These are phyloP conservation scores for Nymphalis c-album DNA, from an alignment of 2,888 invertebrate genomes.

Conservation along the genomic window DNA sequence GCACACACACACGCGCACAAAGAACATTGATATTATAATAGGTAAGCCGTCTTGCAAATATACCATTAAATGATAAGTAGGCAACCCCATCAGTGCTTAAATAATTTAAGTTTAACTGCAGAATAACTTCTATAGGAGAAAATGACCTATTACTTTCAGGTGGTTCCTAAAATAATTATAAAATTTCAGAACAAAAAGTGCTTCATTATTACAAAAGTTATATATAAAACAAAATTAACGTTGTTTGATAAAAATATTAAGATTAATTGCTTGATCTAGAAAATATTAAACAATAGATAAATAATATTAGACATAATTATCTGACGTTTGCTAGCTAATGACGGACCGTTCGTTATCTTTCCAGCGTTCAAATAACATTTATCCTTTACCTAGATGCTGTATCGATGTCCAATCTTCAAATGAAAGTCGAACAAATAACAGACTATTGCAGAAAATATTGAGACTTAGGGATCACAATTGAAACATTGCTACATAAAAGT, in stretches of 20 bases:
- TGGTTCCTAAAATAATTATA: not conserved
- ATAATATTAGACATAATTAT: constrained; percentile 3
- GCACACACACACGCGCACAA: too few relatives aligned
- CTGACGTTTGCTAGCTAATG: constrained; percentile 7
- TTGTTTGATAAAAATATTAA: not conserved
- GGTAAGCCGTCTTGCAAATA: too few relatives aligned
- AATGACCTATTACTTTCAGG: too few relatives aligned
- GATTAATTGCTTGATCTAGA: not conserved
- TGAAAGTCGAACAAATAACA: not conserved
- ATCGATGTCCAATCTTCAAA: not conserved
- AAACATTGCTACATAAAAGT: not conserved
- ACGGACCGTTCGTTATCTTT: constrained; percentile 5
- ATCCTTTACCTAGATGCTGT: constrained; percentile 5
- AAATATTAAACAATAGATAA: constrained; percentile 6
- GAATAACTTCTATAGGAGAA: too few relatives aligned
- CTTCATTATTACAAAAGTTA: not conserved
- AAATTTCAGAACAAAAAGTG: not conserved
- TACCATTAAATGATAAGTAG: too few relatives aligned
- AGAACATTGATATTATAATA: too few relatives aligned
- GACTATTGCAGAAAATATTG: not conserved
- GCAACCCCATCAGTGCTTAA: too few relatives aligned
- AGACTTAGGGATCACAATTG: constrained; percentile 1
- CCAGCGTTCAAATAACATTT: constrained; percentile 11
- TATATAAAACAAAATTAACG: not conserved
- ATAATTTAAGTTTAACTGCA: too few relatives aligned